Conservation (phyloP, 2,888 invertebrate genomes). For the Philhelius pedissequus region DNA sequence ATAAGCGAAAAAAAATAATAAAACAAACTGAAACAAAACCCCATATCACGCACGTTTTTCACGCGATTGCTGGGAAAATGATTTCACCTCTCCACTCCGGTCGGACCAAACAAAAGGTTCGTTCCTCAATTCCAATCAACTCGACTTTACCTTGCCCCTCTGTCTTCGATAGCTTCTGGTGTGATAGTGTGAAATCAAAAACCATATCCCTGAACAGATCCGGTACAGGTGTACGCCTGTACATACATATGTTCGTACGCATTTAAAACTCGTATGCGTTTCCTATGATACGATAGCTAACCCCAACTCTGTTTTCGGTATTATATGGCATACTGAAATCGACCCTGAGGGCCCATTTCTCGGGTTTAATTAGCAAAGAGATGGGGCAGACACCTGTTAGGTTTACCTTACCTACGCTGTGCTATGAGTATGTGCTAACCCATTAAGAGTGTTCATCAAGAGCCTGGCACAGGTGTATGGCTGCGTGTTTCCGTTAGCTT, state of each 20-base stretch:
- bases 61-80: slow-evolving; percentile 57
- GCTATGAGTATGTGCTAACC: slow-evolving; percentile 50
- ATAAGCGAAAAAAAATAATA: neutral
- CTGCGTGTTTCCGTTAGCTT: slow-evolving; percentile 47
- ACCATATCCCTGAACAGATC: slow-evolving; percentile 39
- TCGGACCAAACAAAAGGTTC: neutral
- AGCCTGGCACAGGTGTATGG: slow-evolving; percentile 7
- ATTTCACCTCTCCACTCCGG: slow-evolving; percentile 11
- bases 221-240: slow-evolving; percentile 20
- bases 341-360: slow-evolving; percentile 59
- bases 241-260: neutral
- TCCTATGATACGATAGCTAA: neutral
- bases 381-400: slow-evolving; percentile 65
- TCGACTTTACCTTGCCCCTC: neutral
- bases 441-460: slow-evolving; percentile 50
- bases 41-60: slow-evolving; percentile 63
- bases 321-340: slow-evolving; percentile 11
- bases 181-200: slow-evolving; percentile 57
- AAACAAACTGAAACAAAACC: slow-evolving; percentile 27
- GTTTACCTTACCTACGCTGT: slow-evolving; percentile 38
- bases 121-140: slow-evolving; percentile 18
- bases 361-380: slow-evolving; percentile 60
- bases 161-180: neutral
- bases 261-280: slow-evolving; percentile 45
- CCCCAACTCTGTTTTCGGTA: neutral